Conservation (phyloP, 2,888 invertebrate species). For the Dicranocentrus wangi region DNA sequence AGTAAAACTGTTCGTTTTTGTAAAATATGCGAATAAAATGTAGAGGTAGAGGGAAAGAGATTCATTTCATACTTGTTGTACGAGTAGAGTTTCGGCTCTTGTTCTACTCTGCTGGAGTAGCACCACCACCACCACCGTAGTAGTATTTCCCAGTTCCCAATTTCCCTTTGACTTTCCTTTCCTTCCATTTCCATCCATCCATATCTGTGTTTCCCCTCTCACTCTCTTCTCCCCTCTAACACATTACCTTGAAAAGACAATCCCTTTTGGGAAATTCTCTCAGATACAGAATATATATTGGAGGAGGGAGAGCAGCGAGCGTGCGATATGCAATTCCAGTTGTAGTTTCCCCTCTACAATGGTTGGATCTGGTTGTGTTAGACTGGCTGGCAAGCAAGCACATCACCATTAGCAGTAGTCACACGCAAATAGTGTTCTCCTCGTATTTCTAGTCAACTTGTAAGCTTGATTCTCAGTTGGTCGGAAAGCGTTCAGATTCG, state of each 20-base stretch:
- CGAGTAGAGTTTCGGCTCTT: no score
- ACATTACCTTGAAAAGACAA: conserved; percentile 39
- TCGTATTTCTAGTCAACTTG: conserved; percentile 34
- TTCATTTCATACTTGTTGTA: no score
- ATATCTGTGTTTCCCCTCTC: neutral
- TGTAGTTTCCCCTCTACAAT: conserved; percentile 13
- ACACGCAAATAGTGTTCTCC: no score
- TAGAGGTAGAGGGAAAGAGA: neutral
- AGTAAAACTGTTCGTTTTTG: neutral
- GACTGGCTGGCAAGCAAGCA: conserved; percentile 1
- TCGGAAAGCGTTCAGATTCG: conserved; percentile 27
- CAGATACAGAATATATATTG: neutral
- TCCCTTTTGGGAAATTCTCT: conserved; percentile 25
- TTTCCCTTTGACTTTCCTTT: conserved; percentile 13
- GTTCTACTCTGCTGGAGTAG: neutral
- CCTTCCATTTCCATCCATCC: conserved; percentile 12
- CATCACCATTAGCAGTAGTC: no score
- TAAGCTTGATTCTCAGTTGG: conserved; percentile 41
- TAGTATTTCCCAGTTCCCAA: conserved; percentile 3
- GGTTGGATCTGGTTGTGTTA: neutral
- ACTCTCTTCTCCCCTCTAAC: neutral
- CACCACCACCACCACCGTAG: neutral
- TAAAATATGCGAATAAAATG: conserved; percentile 12
- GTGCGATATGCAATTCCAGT: conserved; percentile 16
- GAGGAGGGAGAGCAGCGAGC: neutral